Evolutionary conservation across 2,888 invertebrate species (phyloP), one percentile per base, ranked within the genome.

Genomic region (Endomychus coccineus): DNA sequence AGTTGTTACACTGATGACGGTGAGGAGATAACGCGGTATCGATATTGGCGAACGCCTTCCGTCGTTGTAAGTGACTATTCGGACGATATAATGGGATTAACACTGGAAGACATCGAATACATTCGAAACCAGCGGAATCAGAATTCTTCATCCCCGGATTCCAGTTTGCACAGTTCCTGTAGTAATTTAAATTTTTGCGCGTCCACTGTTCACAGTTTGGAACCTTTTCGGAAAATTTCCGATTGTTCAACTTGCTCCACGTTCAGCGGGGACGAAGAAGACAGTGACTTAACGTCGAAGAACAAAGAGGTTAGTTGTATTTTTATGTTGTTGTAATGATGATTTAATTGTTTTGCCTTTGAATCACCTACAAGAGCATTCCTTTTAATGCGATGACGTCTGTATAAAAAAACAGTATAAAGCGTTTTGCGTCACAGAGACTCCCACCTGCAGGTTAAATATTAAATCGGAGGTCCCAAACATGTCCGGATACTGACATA

Each of bases 61-160:
- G 87, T 89, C 27, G 86, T 89, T 2, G 85, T 89, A 24, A 87
- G 86, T 55, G 89, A 89, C 61, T 87, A 87, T 56, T 86, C 86
- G 0, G 87, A 87, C 54, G 86, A 79, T 53, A 67, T 74, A 4
- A 67, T 71, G 50, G 73, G 73, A 31, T 64, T 75, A 11, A 74
- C 73, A 15, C 62, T 75, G 25, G 76, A 76, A 49, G 75, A 76
- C 48, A 71, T 76, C 43, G 75, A 75, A 50, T 73, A 71, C 52
- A 72, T 74, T 49, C 65, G 73, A 2, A 66, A 64, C 46, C 70
- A 70, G 42, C 60, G 71, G 9, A 51, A 49, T 34, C 56, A 59
- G 24, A 43, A 44, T 13, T 65, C 61, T 3, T 64, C 64, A 22
- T 64, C 66, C 13, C 73, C 75, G 15, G 74, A 75, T 49, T 71